Evolutionary conservation across 2,113 vertebrate genomes (phyloP), one percentile per base, ranked within the genome.

Genomic region (Setophaga coronata): DNA sequence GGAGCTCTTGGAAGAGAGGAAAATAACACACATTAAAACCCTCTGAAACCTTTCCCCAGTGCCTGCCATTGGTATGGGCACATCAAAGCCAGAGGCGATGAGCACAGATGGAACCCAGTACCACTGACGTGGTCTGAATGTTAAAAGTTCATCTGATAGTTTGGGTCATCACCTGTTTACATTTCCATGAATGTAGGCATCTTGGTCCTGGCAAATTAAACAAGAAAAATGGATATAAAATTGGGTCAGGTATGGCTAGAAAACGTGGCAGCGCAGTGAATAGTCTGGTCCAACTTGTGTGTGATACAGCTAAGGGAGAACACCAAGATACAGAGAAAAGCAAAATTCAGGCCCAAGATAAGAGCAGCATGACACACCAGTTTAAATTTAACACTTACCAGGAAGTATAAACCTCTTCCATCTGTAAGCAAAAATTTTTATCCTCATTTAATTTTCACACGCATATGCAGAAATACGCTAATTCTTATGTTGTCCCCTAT

Each of bases 31-130:
- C 4, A 12, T 24, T 45, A 66, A 82, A 88, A 48, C 3, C 18
- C 21, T 56, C 18, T 47, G 33, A 38, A 17, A 56, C 38, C 4
- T 62, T 90, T 78, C 48, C 21, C 7, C 14, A 40, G 23, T 28
- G 17, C 7, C 17, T 92, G 38, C 1, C 29, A 8, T 31, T 48
- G 28, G 7, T 36, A 58, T 0, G 0, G 57, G 24, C 13, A 7
- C 7, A 36, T 34, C 38, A 72, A 86, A 89, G 67, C 10, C 57
- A 51, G 40, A 64, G 6, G 23, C 12, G 60, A 54, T 0, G 0
- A 67, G 33, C 47, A 82, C 61, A 58, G 13, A 23, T 54, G 18
- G 24, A 74, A 9, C 14, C 14, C 1, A 4, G 25, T 15, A 60
- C 7, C 28, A 81, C 20, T 80, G 26, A 87, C 24, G 40, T 54